Conservation (phyloP, 30 jellyfish, hydroid and myxozoan genomes). For the Mastigias papua region DNA sequence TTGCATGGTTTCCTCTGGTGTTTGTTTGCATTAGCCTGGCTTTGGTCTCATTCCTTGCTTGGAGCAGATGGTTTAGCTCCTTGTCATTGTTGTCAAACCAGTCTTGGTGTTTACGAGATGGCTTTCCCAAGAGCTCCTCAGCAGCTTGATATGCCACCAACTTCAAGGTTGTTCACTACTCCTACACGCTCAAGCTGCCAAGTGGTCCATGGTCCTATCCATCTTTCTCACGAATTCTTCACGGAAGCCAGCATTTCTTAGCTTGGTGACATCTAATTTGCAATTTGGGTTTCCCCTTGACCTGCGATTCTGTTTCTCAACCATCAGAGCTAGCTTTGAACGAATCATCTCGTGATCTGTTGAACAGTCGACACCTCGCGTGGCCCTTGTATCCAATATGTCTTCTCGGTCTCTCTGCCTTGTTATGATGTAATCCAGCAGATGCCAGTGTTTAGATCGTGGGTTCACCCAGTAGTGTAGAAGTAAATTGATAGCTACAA, state of each 20-base stretch:
- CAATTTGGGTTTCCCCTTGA: not conserved
- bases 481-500: too few relatives aligned
- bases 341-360: constrained; percentile 27
- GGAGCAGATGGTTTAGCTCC: not conserved
- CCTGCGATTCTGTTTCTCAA: not conserved
- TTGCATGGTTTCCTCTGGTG: too few relatives aligned
- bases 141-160: not conserved
- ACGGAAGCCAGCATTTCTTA: not conserved
- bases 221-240: not conserved
- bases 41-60: constrained; percentile 3
- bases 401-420: constrained; percentile 10
- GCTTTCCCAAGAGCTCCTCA: constrained; percentile 2
- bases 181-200: not conserved
- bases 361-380: constrained; percentile 52
- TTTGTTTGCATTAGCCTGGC: constrained; percentile 11
- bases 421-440: constrained; percentile 33
- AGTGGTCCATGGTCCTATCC: not conserved
- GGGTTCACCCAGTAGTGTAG: constrained; percentile 73
- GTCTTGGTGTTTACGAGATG: constrained; percentile 25
- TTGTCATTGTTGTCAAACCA: constrained; percentile 32
- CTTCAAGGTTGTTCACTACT: too few relatives aligned
- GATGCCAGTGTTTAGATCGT: constrained; percentile 63
- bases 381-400: constrained; percentile 15
- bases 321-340: constrained; percentile 1
- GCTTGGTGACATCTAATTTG: not conserved